Conservation (phyloP, 2,113 vertebrate species). For the Cynocephalus volans region DNA sequence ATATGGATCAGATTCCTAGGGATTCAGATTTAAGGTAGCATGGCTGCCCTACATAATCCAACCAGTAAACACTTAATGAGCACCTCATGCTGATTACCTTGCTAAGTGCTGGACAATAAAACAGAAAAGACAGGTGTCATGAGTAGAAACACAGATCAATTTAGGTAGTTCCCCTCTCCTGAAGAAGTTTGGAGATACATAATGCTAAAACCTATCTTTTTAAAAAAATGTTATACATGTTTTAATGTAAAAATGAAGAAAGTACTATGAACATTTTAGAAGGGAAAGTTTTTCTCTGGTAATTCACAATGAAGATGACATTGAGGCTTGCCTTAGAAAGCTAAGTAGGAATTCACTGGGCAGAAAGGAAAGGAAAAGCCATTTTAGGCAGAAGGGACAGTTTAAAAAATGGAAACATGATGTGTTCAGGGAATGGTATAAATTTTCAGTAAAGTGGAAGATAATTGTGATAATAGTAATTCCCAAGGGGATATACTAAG, state of each 20-base stretch:
- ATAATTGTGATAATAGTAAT: background rate
- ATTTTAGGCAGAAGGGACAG: background rate
- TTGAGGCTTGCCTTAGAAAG: constrained; percentile 21
- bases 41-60: background rate
- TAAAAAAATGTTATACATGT: background rate
- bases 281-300: background rate
- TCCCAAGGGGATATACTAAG: background rate
- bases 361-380: background rate
- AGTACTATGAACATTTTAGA: background rate
- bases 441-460: background rate
- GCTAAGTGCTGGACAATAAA: background rate
- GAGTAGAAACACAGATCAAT: background rate
- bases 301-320: background rate
- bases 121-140: background rate
- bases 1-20: background rate
- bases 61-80: background rate
- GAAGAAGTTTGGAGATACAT: background rate
- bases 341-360: background rate
- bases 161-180: background rate
- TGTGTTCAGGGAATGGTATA: background rate
- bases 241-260: constrained; percentile 31
- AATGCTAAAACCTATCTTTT: constrained; percentile 1
- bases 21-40: background rate
- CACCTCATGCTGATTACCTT: background rate
- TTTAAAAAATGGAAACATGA: background rate